Base-by-base conservation (phyloP, 2,888 invertebrate species). In the Cerceris ruficornis region DNA sequence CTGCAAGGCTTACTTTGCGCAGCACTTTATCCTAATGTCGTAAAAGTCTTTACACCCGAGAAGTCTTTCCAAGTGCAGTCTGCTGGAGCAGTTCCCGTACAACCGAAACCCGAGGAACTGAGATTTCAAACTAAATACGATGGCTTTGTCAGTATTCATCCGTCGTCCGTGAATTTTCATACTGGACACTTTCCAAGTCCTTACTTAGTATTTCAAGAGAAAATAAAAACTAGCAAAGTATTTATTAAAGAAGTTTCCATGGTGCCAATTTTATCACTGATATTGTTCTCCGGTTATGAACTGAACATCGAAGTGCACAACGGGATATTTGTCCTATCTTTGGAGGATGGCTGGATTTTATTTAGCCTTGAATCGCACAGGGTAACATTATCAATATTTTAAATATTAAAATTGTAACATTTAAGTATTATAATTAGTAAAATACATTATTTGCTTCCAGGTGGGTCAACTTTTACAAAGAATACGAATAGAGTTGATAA, bases 11-110 rank as follows among this genome's bases (percentile, higher is more conserved):
- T 98, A 41, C 93, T 99, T 57, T 97, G 97, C 90, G 98, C 98
- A 1, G 98, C 98, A 0, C 93, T 98, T 17, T 99, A 98, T 92
- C 99, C 99, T 0, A 98, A 98, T 90, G 95, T 99, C 46, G 96
- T 97, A 0, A 96, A 97, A 93, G 96, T 96, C 7, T 93, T 96
- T 62, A 96, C 96, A 0, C 97, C 97, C 0, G 96, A 96, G 85
- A 96, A 96, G 88, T 95, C 95, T 0, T 97, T 95, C 91, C 94
- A 95, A 88, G 94, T 95, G 90, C 96, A 96, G 89, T 94, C 95
- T 0, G 94, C 95, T 1, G 97, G 97, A 0, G 96, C 97, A 0
- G 94, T 97, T 65, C 96, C 96, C 0, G 94, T 95, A 9, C 94
- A 95, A 71, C 94, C 95, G 0, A 94, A 93, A n/a, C 94, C 96